Evolutionary conservation across 2,888 invertebrate species (phyloP), one percentile per base, ranked within the genome.

Genomic region (Ormia ochracea): DNA sequence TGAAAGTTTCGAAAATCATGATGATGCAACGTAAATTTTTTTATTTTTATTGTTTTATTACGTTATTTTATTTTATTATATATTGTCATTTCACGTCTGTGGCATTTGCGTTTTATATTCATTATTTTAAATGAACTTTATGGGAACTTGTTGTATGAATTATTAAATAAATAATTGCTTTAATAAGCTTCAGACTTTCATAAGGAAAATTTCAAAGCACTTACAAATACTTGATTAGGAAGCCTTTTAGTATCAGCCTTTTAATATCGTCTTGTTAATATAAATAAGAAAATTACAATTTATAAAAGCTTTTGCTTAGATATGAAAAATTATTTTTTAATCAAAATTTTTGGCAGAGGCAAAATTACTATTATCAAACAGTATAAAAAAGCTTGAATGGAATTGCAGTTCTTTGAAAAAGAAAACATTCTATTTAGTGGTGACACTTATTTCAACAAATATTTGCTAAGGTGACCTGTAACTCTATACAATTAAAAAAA

Each of bases 21-120:
- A 66, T 58, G 50, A 58, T 66, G 65, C 66, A 74, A 56, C 26
- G 41, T 38, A 41, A 48, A 17, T 50, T 56, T n/a, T n/a, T n/a
- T 74, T 38, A 50, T 50, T n/a, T 58, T 59, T 59, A 33, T 43
- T 48, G 45, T 48, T 74, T 72, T 72, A 41, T 43, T 17, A 9
- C 12, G 9, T 68, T 19, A 14, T 63, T 10, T 48, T 21, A 31
- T 45, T 61, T 33, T 9, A 45, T 54, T 65, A 21, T 31, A 28
- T 48, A 21, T 48, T 48, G 26, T 26, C 19, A 9, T 19, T 66
- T 21, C 5, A 12, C 41, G 48, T 7, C 3, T 48, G 17, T 48
- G 28, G 38, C 19, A 23, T 59, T 56, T 61, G 52, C 43, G 43
- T n/a, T 43, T 28, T 31, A 7, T 23, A 10, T 21, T 1, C 23